These are phyloP conservation scores for Rhinolophus ferrumequinum DNA, from an alignment of 2,113 vertebrate species.

Conservation along the genomic window DNA sequence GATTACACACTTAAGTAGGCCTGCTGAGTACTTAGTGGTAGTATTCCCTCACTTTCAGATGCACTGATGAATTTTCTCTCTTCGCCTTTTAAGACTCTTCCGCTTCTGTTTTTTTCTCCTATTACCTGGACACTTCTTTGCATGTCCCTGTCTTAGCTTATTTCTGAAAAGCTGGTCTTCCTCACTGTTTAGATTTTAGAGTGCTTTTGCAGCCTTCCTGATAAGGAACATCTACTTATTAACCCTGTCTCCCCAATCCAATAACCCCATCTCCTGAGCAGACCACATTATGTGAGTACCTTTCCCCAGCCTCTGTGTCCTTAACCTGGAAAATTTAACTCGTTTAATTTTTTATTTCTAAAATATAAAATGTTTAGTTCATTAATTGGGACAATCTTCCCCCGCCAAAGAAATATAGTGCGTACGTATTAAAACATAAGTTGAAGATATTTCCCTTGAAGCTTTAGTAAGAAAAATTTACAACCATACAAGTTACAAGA, in stretches of 20 bases:
- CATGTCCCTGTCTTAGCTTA: not conserved
- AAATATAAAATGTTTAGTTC: not conserved
- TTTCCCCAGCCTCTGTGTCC: not conserved
- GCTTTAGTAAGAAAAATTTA: not conserved
- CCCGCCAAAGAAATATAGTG: not conserved
- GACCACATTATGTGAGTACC: not conserved
- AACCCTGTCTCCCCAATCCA: not conserved
- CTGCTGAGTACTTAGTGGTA: not conserved
- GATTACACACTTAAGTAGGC: not conserved
- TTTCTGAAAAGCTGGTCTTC: not conserved
- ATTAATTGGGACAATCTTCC: not conserved
- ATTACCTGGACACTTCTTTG: not conserved
- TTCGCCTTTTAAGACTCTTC: not conserved
- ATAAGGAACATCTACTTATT: not conserved
- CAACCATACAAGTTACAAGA: not conserved
- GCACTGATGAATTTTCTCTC: not conserved
- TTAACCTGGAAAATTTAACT: not conserved
- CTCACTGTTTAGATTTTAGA: not conserved
- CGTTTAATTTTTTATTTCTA: not conserved
- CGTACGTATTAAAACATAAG: not conserved
- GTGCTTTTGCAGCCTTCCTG: not conserved
- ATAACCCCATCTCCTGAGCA: not conserved
- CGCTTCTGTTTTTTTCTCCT: not conserved
- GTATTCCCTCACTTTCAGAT: not conserved
- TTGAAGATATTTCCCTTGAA: slow-evolving; percentile 3